Percentiles rank a stretch among this genome's conserved stretches.
These are phyloP conservation scores for Plecotus auritus DNA, from an alignment of 2,113 vertebrate genomes.

Conservation along the genomic window DNA sequence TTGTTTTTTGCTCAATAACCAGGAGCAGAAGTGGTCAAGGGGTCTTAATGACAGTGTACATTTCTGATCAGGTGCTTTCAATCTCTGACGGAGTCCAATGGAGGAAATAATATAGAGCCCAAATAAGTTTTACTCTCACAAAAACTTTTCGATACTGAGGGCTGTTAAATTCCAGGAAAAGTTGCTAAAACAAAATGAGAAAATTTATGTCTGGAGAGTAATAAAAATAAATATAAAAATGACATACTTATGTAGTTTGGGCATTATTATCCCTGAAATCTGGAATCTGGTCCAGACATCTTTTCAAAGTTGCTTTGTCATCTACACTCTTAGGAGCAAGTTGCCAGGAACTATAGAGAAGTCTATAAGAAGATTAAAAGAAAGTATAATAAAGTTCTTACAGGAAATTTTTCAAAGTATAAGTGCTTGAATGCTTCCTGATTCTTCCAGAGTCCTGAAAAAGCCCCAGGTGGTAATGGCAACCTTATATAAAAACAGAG, in stretches of 20 bases:
- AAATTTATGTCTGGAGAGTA: not conserved
- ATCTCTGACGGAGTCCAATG: not conserved
- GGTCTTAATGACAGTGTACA: not conserved
- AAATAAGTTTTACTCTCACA: not conserved
- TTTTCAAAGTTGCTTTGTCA: not conserved
- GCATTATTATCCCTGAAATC: not conserved
- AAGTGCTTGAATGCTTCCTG: conserved; percentile 86
- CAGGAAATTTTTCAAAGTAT: conserved; percentile 95
- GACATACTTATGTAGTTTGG: not conserved
- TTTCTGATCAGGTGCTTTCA: not conserved
- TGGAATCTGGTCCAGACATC: not conserved
- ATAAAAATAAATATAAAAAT: not conserved
- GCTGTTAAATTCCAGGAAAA: not conserved
- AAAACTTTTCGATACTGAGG: not conserved
- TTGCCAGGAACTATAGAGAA: not conserved
- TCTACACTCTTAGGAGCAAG: not conserved
- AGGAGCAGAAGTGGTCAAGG: not conserved
- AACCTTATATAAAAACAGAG: conserved; percentile 82
- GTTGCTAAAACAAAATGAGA: not conserved
- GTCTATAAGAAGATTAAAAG: not conserved
- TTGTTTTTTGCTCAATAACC: not conserved
- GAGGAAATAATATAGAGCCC: not conserved
- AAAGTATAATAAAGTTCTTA: conserved; percentile 78
- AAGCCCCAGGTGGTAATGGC: conserved; percentile 93
- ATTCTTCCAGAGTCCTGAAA: conserved; percentile 95